A percentile compares a stretch with the other conserved stretches of the same genome.
Evolutionary conservation across 2,888 invertebrate genomes (phyloP).

Genomic region (Hyles lineata): DNA sequence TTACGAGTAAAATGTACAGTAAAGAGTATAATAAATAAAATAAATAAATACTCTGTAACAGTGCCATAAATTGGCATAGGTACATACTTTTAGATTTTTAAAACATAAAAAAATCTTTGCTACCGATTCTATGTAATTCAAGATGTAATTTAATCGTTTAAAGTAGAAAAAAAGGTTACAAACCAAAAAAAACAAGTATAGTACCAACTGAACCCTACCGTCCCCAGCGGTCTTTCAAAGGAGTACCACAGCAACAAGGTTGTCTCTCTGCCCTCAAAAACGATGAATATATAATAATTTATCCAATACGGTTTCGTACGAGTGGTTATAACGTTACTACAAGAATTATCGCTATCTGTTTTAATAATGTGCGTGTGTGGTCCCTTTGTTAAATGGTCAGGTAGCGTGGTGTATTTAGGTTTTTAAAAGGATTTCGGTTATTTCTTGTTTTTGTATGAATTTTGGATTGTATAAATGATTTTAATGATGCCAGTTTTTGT

Average conservation of each 20-base stretch:
- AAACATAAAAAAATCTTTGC: too few species aligned
- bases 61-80: too few species aligned
- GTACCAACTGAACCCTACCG: neutral
- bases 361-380: slow-evolving; percentile 20
- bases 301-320: slow-evolving; percentile 41
- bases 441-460: neutral
- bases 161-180: too few species aligned
- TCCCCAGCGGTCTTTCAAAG: slow-evolving; percentile 50
- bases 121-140: too few species aligned
- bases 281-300: slow-evolving; percentile 61
- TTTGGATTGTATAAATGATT: neutral
- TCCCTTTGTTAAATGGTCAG: neutral
- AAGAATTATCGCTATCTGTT: slow-evolving; percentile 36
- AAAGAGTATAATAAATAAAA: too few species aligned
- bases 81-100: too few species aligned
- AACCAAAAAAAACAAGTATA: too few species aligned
- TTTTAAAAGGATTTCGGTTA: neutral
- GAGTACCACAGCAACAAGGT: slow-evolving; percentile 48
- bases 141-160: too few species aligned
- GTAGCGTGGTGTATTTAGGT: neutral
- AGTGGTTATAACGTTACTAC: slow-evolving; percentile 15
- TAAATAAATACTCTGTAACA: too few species aligned
- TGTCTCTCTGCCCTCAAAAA: slow-evolving; percentile 56
- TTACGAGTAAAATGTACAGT: too few species aligned
- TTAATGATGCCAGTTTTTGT: too few species aligned